Evolutionary conservation across 1,140 invertebrate genomes (phyloP).

Genomic region (Trichonephila clavipes): DNA sequence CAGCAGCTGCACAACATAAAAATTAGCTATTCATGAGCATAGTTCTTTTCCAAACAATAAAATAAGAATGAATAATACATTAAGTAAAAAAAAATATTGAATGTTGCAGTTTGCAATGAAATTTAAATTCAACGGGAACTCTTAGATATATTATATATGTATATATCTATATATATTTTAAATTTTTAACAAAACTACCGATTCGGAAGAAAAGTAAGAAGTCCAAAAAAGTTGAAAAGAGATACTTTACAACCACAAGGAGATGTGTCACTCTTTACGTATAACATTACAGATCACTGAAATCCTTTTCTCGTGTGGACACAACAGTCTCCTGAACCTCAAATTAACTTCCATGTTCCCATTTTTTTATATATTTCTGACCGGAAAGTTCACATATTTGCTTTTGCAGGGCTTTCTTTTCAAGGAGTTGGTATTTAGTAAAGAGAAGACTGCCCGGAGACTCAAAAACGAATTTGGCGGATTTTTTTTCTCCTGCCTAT

Average conservation of each 20-base stretch:
- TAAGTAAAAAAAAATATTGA: too few relatives aligned
- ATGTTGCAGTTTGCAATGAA: too few relatives aligned
- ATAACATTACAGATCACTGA: conserved; percentile 16
- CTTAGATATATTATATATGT: too few relatives aligned
- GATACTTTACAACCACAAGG: conserved; percentile 17
- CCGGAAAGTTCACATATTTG: conserved; percentile 25
- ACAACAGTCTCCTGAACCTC: background rate
- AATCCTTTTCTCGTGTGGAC: background rate
- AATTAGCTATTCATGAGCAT: too few relatives aligned
- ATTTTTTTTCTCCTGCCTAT: background rate
- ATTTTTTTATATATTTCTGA: background rate
- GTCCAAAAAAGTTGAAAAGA: background rate
- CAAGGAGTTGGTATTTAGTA: background rate
- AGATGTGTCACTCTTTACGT: conserved; percentile 5
- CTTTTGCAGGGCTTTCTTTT: background rate
- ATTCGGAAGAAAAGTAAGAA: background rate
- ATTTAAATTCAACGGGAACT: too few relatives aligned
- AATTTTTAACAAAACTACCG: too few relatives aligned
- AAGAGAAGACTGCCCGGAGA: background rate
- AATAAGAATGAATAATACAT: too few relatives aligned
- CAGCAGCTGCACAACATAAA: too few relatives aligned
- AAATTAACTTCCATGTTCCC: conserved; percentile 38
- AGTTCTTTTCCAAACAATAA: too few relatives aligned
- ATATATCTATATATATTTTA: too few relatives aligned
- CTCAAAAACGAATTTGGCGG: background rate